A percentile compares a stretch with the other conserved stretches of the same genome.
Conservation (phyloP, 2,888 invertebrate genomes). For the Agonum fuliginosum region DNA sequence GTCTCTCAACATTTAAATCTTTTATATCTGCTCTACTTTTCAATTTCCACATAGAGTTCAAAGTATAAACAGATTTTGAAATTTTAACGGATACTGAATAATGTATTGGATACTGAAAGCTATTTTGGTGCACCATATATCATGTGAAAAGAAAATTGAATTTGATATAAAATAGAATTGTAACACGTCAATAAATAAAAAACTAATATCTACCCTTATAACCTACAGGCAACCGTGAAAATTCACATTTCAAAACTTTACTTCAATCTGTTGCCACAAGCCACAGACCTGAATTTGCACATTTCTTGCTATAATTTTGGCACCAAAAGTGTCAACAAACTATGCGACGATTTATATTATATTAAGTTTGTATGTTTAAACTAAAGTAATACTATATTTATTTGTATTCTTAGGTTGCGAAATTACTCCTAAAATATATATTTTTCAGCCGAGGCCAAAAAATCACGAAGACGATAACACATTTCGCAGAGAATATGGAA, state of each 20-base stretch:
- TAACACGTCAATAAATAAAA: conserved; percentile 41
- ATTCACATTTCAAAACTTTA: background rate
- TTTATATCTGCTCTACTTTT: conserved; percentile 40
- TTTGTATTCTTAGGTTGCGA: too few relatives aligned
- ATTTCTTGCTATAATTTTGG: too few relatives aligned
- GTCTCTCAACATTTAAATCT: conserved; percentile 27
- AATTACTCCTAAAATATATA: too few relatives aligned
- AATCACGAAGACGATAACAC: too few relatives aligned
- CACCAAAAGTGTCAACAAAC: too few relatives aligned
- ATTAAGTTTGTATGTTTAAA: too few relatives aligned
- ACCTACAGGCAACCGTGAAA: conserved; percentile 10
- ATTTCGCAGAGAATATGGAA: too few relatives aligned
- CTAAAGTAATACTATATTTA: too few relatives aligned
- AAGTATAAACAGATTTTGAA: conserved; percentile 39
- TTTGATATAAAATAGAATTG: conserved; percentile 38
- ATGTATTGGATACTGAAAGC: conserved; percentile 44
- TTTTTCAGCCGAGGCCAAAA: too few relatives aligned
- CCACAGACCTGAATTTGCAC: background rate
- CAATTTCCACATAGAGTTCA: conserved; percentile 32
- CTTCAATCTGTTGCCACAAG: conserved; percentile 10
- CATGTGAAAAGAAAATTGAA: conserved; percentile 36
- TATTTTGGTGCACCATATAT: conserved; percentile 41
- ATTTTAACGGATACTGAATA: conserved; percentile 43
- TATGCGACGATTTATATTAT: too few relatives aligned
- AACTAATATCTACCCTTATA: conserved; percentile 15